phyloP scores from a whole-genome alignment of 2,113 vertebrate species.

The Dicerorhinus sumatrensis region DNA sequence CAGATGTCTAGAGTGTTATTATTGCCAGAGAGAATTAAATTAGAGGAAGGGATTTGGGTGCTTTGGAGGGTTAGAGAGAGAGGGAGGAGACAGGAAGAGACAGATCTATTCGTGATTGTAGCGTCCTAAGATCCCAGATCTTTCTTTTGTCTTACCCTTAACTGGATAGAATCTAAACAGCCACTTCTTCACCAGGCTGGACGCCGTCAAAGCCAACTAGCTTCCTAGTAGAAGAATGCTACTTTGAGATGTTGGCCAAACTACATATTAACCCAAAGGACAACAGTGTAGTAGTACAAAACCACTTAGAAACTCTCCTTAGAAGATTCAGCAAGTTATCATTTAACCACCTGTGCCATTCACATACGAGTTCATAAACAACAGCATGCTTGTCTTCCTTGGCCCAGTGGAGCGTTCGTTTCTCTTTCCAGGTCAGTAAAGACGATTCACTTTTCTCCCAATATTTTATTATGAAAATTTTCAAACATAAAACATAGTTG shows the following conservation, averaged over 20 bases:
- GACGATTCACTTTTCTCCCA: not conserved
- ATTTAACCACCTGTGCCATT: not conserved
- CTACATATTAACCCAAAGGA: not conserved
- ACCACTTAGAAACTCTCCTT: slow-evolving; percentile 4
- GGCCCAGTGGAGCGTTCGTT: not conserved
- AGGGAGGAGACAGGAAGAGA: not conserved
- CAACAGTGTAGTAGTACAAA: slow-evolving; percentile 12
- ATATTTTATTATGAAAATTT: slow-evolving; percentile 7
- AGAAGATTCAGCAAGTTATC: not conserved
- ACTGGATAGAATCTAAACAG: slow-evolving; percentile 68
- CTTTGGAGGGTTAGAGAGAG: not conserved
- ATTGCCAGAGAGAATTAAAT: not conserved
- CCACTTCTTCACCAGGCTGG: slow-evolving; percentile 46
- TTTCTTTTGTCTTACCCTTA: slow-evolving; percentile 46
- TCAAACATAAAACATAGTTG: not conserved
- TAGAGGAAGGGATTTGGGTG: not conserved
- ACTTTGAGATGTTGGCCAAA: slow-evolving; percentile 57
- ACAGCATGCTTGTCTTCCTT: not conserved
- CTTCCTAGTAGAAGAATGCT: slow-evolving; percentile 5
- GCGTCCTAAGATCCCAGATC: not conserved
- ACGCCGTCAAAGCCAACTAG: slow-evolving; percentile 7
- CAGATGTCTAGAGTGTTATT: not conserved
- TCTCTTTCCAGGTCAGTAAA: slow-evolving; percentile 22
- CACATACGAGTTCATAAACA: not conserved
- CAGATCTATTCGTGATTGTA: not conserved